These are phyloP conservation scores for Barbus barbus DNA, from an alignment of 2,113 vertebrate species.

Conservation along the genomic window DNA sequence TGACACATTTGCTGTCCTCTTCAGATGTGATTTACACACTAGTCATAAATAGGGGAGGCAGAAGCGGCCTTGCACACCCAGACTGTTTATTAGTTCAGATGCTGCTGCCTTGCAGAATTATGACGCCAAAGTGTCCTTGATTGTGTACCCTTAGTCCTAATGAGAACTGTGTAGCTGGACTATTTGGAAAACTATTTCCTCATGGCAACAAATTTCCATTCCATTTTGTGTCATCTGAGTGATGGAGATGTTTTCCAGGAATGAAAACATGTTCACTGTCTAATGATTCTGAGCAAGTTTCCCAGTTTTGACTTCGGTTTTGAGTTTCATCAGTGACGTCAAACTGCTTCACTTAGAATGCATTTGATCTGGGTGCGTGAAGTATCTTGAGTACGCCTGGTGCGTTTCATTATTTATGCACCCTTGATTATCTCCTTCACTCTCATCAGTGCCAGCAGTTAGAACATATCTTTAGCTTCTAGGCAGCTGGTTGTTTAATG, in stretches of 20 bases:
- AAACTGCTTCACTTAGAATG: not conserved
- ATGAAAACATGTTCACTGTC: not conserved
- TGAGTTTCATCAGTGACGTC: slow-evolving; percentile 12
- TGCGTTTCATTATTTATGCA: slow-evolving; percentile 67
- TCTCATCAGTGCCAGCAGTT: slow-evolving; percentile 55
- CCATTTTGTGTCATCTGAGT: not conserved
- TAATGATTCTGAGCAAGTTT: not conserved
- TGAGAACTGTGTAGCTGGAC: not conserved
- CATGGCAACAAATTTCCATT: not conserved
- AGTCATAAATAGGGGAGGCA: slow-evolving; percentile 19
- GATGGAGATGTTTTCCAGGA: not conserved
- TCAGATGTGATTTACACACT: slow-evolving; percentile 44
- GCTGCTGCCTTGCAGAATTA: slow-evolving; percentile 46
- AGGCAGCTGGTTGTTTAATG: slow-evolving; percentile 59
- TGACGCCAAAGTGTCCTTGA: slow-evolving; percentile 49
- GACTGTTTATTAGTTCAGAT: slow-evolving; percentile 17
- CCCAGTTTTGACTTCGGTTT: not conserved
- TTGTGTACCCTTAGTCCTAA: slow-evolving; percentile 16
- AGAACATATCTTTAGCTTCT: slow-evolving; percentile 54
- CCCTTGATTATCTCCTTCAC: slow-evolving; percentile 61
- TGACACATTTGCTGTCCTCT: slow-evolving; percentile 24
- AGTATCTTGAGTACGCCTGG: not conserved
- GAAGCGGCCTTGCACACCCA: not conserved
- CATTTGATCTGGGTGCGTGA: slow-evolving; percentile 9
- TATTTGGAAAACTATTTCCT: not conserved